phyloP scores from a whole-genome alignment of 2,797 vertebrate genomes.

The Erethizon dorsatum region DNA sequence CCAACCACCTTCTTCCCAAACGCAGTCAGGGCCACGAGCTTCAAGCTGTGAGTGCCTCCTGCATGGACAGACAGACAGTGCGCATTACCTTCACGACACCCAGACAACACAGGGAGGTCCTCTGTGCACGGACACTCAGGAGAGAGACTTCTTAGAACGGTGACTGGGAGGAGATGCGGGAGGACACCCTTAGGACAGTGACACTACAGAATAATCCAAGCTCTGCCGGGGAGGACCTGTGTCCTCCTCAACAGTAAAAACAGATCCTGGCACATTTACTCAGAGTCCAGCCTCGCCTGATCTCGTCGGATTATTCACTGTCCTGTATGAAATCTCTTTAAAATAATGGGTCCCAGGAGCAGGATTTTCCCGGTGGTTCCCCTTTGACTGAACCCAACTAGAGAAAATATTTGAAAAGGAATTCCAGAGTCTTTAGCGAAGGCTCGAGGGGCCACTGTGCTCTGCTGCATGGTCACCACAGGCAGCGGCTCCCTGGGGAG shows the following conservation, averaged over 20 bases:
- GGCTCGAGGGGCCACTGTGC: not conserved
- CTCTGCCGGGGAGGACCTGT: not conserved
- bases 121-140: too few species aligned
- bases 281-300: not conserved
- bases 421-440: not conserved
- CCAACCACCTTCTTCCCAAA: not conserved
- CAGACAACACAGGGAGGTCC: too few species aligned
- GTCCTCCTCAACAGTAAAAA: not conserved
- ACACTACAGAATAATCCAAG: not conserved
- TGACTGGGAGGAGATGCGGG: too few species aligned
- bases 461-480: not conserved
- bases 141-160: not conserved
- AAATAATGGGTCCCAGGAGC: slow-evolving; percentile 69
- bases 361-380: slow-evolving; percentile 18
- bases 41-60: too few species aligned
- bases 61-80: too few species aligned
- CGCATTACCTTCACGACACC: not conserved
- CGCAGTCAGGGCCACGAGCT: not conserved
- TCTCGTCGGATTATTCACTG: not conserved
- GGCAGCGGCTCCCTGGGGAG: not conserved
- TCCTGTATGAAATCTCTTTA: slow-evolving; percentile 41
- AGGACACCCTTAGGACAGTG: not conserved
- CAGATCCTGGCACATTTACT: not conserved
- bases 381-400: not conserved
- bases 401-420: slow-evolving; percentile 36